phyloP scores from a whole-genome alignment of 1,140 invertebrate genomes.

The Bombus haemorrhoidalis region DNA sequence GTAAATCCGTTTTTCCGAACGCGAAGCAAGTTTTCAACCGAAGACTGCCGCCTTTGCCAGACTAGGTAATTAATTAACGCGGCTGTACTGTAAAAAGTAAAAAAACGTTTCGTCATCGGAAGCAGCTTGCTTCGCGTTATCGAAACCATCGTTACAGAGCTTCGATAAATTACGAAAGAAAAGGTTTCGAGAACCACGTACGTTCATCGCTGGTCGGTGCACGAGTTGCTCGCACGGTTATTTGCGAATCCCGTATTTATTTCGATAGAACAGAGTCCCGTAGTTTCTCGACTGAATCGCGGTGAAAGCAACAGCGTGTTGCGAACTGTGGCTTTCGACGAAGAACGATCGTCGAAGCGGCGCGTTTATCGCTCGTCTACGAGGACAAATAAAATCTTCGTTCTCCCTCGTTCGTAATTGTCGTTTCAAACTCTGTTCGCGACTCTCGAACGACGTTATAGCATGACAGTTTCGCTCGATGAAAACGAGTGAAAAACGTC shows the following conservation, averaged over 20 bases:
- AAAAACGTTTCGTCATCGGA: too few species aligned
- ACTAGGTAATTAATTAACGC: not conserved
- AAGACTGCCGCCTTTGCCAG: too few species aligned
- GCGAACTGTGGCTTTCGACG: slow-evolving; percentile 1
- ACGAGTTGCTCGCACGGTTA: not conserved
- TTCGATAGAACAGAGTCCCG: not conserved
- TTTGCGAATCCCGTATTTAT: slow-evolving; percentile 6
- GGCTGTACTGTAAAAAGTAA: not conserved
- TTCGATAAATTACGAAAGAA: not conserved
- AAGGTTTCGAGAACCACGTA: not conserved
- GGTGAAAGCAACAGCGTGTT: slow-evolving; percentile 35
- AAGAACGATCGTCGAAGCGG: not conserved
- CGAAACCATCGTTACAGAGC: not conserved
- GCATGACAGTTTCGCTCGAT: not conserved
- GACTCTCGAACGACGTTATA: not conserved
- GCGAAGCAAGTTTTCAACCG: not conserved
- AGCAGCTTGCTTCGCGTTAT: not conserved
- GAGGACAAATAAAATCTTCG: not conserved
- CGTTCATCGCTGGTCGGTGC: not conserved
- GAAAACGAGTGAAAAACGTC: not conserved
- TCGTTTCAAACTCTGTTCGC: not conserved
- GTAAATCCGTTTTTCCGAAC: not conserved
- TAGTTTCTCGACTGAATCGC: slow-evolving; percentile 37
- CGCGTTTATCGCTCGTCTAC: not conserved
- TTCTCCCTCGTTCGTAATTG: not conserved